Percentiles rank a stretch among this genome's conserved stretches.
These are phyloP conservation scores for Apodemia hepburni DNA, from an alignment of 2,888 invertebrate genomes.

Conservation along the genomic window DNA sequence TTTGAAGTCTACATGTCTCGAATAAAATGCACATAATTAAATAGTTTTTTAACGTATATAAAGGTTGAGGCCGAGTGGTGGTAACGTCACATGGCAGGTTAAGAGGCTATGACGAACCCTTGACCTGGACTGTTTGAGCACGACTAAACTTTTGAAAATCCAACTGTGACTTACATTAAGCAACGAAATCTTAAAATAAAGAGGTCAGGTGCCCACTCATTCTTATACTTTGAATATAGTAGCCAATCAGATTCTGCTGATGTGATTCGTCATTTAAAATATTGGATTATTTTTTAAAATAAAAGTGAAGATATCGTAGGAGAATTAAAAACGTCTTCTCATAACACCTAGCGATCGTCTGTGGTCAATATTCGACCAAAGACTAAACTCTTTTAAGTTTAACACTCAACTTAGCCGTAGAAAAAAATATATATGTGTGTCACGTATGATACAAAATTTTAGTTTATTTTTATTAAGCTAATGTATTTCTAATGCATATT, in stretches of 20 bases:
- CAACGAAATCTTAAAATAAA: constrained; percentile 45
- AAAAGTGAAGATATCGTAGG: too few relatives aligned
- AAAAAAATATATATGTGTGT: too few relatives aligned
- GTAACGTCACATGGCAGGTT: constrained; percentile 48
- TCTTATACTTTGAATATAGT: background rate
- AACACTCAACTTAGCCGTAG: too few relatives aligned
- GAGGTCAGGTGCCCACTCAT: constrained; percentile 33
- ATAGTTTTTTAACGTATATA: constrained; percentile 24
- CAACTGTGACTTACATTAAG: constrained; percentile 63
- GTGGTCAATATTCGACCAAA: too few relatives aligned
- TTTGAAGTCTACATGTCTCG: background rate
- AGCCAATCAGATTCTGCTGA: background rate
- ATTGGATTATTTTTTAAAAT: background rate
- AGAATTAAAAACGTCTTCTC: too few relatives aligned
- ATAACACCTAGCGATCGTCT: too few relatives aligned
- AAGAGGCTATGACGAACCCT: constrained; percentile 65
- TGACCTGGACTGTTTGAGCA: constrained; percentile 58
- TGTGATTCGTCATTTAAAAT: background rate
- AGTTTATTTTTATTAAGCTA: too few relatives aligned
- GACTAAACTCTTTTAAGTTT: too few relatives aligned
- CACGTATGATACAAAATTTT: too few relatives aligned
- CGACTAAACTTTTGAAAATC: constrained; percentile 63
- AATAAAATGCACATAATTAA: constrained; percentile 20
- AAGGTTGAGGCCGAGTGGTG: constrained; percentile 28
- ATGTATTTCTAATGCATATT: too few relatives aligned